These are phyloP conservation scores for Terrapene triunguis DNA, from an alignment of 2,113 vertebrate species.

Conservation along the genomic window DNA sequence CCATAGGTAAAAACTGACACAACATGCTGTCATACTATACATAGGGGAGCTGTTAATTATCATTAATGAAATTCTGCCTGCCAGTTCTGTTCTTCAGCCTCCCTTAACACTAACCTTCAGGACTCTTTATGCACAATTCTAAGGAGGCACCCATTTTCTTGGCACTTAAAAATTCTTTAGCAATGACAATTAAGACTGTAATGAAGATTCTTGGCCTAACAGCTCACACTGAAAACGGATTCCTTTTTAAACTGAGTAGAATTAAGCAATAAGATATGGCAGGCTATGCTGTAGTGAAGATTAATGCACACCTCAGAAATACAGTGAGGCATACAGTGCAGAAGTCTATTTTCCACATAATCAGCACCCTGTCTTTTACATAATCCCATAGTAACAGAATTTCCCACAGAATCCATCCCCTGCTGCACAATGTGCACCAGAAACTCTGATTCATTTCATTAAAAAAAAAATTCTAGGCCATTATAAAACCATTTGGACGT, in stretches of 20 bases:
- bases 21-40: background rate
- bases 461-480: background rate
- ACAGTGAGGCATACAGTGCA: fast-evolving
- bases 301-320: background rate
- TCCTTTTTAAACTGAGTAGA: background rate
- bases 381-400: background rate
- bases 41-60: background rate
- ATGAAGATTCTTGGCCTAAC: background rate
- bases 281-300: background rate
- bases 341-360: background rate
- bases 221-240: background rate
- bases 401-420: background rate
- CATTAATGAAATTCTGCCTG: background rate
- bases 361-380: background rate
- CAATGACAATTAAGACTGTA: background rate
- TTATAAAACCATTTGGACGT: background rate
- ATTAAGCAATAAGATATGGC: background rate
- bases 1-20: background rate
- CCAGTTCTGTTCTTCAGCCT: background rate
- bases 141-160: background rate
- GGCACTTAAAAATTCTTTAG: background rate
- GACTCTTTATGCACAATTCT: background rate
- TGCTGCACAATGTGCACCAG: fast-evolving
- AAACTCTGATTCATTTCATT: background rate
- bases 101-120: background rate